These are phyloP conservation scores for Galendromus occidentalis DNA, from an alignment of 1,140 invertebrate species.

Conservation along the genomic window DNA sequence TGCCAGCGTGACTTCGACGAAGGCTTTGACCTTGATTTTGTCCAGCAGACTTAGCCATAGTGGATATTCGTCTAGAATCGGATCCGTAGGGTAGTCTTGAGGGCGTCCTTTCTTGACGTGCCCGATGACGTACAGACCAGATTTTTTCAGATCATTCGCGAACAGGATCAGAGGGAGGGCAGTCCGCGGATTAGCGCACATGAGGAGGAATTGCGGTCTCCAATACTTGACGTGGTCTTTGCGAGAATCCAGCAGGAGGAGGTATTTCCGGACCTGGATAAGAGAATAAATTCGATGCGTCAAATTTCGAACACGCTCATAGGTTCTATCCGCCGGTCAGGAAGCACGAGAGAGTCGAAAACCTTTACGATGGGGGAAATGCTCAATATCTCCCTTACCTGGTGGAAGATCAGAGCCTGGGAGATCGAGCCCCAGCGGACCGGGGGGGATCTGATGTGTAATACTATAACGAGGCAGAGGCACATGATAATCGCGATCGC, in stretches of 20 bases:
- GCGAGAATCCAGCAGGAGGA: slow-evolving; percentile 77
- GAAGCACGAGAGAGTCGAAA: too few species aligned
- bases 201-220: slow-evolving; percentile 84
- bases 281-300: not conserved
- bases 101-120: slow-evolving; percentile 49
- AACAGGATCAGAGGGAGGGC: slow-evolving; percentile 80
- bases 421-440: slow-evolving; percentile 87
- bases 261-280: slow-evolving; percentile 69
- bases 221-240: slow-evolving; percentile 98
- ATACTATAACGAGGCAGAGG: slow-evolving; percentile 54
- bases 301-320: not conserved
- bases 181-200: slow-evolving; percentile 76
- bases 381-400: slow-evolving; percentile 37
- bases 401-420: slow-evolving; percentile 95
- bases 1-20: slow-evolving; percentile 80
- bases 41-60: slow-evolving; percentile 72
- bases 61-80: slow-evolving; percentile 49
- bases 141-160: slow-evolving; percentile 95
- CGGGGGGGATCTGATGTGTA: slow-evolving; percentile 82
- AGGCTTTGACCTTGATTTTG: slow-evolving; percentile 80
- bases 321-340: not conserved
- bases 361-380: not conserved
- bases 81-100: slow-evolving; percentile 35
- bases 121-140: slow-evolving; percentile 81
- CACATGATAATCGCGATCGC: slow-evolving; percentile 67